Conservation (phyloP, 2,797 vertebrate genomes). For the Helostoma temminkii region DNA sequence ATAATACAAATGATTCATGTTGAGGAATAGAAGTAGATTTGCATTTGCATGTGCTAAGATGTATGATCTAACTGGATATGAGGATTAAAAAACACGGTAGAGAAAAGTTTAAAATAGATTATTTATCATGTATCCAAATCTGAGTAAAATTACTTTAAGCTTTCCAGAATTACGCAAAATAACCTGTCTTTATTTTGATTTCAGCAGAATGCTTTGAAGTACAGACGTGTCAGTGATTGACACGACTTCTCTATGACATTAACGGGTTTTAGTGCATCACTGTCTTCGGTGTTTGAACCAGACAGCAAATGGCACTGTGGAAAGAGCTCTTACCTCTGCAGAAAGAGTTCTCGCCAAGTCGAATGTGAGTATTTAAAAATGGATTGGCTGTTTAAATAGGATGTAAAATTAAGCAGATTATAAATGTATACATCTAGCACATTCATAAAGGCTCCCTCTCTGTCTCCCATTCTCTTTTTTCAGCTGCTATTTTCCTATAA, state of each 20-base stretch:
- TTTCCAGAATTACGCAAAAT: conserved; percentile 1
- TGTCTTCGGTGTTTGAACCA: conserved; percentile 7
- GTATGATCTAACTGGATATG: neutral
- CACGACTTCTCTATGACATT: conserved; percentile 7
- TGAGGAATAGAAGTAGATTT: conserved; percentile 29
- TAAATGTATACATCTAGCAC: conserved; percentile 47
- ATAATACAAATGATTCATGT: neutral
- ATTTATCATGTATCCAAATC: neutral
- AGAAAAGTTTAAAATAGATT: conserved; percentile 3
- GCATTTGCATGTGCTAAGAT: conserved; percentile 14
- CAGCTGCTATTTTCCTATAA: conserved; percentile 41
- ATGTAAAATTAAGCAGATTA: conserved; percentile 69
- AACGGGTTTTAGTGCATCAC: conserved; percentile 7
- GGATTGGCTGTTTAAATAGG: conserved; percentile 60
- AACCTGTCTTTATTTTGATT: conserved; percentile 8
- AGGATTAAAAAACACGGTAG: conserved; percentile 3
- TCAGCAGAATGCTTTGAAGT: conserved; percentile 21
- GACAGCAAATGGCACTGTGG: conserved; percentile 21
- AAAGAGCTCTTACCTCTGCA: conserved; percentile 29
- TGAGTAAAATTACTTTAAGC: neutral
- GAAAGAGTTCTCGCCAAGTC: conserved; percentile 24
- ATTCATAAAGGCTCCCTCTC: conserved; percentile 47
- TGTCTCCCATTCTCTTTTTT: conserved; percentile 19
- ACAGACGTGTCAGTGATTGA: conserved; percentile 26
- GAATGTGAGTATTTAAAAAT: conserved; percentile 57